Percentiles rank a stretch among this genome's conserved stretches.
Conservation (phyloP, 2,797 vertebrate genomes). For the Premnoplex brunnescens region DNA sequence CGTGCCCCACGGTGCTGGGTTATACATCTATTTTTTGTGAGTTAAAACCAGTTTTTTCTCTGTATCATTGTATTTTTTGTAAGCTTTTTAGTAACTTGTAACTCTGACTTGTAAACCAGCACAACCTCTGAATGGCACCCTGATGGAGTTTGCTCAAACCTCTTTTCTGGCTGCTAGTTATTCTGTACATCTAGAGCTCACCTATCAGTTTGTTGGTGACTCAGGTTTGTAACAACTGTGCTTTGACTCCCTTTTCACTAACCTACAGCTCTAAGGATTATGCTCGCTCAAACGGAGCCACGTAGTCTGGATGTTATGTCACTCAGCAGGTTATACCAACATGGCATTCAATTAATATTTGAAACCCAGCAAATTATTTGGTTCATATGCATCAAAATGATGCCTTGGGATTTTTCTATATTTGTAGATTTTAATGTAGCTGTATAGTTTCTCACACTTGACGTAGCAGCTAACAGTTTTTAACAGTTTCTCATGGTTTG, state of each 20-base stretch:
- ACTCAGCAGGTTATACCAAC: background rate
- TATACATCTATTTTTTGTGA: no score
- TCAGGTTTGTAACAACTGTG: background rate
- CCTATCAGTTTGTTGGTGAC: background rate
- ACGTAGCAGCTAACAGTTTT: no score
- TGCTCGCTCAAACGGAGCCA: background rate
- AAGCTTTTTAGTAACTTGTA: no score
- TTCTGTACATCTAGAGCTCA: background rate
- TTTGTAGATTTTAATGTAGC: no score
- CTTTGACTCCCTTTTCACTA: background rate
- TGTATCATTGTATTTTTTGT: no score
- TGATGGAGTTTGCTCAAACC: background rate
- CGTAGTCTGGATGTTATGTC: background rate
- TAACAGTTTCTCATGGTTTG: no score
- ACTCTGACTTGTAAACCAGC: no score
- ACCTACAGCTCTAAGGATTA: background rate
- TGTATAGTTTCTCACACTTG: no score
- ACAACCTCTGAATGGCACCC: constrained; percentile 9
- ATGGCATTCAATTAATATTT: background rate
- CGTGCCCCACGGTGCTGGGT: no score
- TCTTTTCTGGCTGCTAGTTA: constrained; percentile 22
- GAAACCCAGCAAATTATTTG: background rate
- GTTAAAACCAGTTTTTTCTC: no score
- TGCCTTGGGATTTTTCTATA: no score
- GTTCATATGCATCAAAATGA: background rate